Base-by-base conservation (phyloP, 1,140 invertebrate genomes). In the Agrilus planipennis region DNA sequence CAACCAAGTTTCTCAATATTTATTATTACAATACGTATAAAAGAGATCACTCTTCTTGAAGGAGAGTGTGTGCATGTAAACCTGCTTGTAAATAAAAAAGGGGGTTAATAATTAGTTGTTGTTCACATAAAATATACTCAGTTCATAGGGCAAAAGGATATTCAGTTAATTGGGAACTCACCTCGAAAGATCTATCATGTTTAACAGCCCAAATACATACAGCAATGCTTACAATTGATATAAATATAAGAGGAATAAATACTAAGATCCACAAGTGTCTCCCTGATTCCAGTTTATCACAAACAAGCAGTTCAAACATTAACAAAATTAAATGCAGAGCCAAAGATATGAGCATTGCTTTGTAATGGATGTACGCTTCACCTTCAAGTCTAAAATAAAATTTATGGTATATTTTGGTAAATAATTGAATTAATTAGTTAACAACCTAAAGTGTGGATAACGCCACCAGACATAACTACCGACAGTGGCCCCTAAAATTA, bases 171-270 rank as follows among this genome's bases (percentile, higher is more conserved):
- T 41, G 11, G 36, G 3, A 49, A 52, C 67, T 61, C 65, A 87
- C 84, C 74, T 97, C 92, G 72, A 95, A 96, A 21, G 88, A 89
- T 32, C 92, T 73, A 60, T 96, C 92, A 67, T 97, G 90, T 69
- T 95, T 95, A 1, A 96, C 86, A 46, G 91, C 88, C 94, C 94
- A 98, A 53, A 98, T 89, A 61, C 91, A 95, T 23, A 95, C 88
- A 11, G 88, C 89, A 52, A 97, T 92, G 32, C 91, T 94, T 20
- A 96, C 80, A 49, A 96, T 83, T 21, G 90, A 94, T 48, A 95
- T 89, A 62, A 95, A 92, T 57, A 96, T 91, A 27, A 97, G 69
- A 10, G 92, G 92, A 65, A 94, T 90, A 64, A 97, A 97, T 27
- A 95, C 89, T 42, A 96, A 73, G 52, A 93, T 91, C 93, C 89